phyloP scores from a whole-genome alignment of 2,888 invertebrate species.

The Melipona bicolor region DNA sequence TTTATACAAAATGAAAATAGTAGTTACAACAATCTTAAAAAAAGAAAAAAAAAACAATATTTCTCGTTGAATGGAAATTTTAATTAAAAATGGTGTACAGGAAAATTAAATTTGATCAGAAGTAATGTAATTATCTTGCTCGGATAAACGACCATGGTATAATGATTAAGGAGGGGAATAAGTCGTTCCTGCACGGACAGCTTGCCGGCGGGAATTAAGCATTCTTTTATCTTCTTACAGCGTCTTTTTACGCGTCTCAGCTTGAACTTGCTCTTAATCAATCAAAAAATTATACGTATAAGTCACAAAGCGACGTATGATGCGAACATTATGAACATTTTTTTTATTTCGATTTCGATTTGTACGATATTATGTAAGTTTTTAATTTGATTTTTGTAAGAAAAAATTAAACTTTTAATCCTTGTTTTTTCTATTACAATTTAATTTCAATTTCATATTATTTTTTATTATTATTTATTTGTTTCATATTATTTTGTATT shows the following conservation, averaged over 20 bases:
- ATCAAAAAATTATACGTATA: slow-evolving; percentile 80
- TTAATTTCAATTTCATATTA: not conserved
- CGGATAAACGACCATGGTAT: slow-evolving; percentile 75
- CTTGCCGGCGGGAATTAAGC: slow-evolving; percentile 77
- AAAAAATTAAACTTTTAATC: too few relatives aligned
- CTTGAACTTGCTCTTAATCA: slow-evolving; percentile 79
- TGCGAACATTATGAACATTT: not conserved
- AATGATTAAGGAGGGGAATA: slow-evolving; percentile 68
- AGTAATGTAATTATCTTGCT: slow-evolving; percentile 76
- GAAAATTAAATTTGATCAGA: slow-evolving; percentile 78
- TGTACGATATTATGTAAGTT: not conserved
- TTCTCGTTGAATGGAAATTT: slow-evolving; percentile 28
- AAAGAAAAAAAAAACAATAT: slow-evolving; percentile 25
- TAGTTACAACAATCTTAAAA: too few relatives aligned
- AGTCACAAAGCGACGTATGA: slow-evolving; percentile 66
- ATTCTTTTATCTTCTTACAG: slow-evolving; percentile 79
- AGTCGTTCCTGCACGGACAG: slow-evolving; percentile 63
- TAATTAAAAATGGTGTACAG: slow-evolving; percentile 68
- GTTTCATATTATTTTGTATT: too few relatives aligned
- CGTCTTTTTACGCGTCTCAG: slow-evolving; percentile 72
- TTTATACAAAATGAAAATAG: not conserved
- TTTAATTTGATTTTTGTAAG: not conserved
- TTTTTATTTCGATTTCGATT: not conserved
- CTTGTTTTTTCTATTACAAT: not conserved
- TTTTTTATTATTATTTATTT: too few relatives aligned